Percentiles rank a stretch among this genome's conserved stretches.
Conservation (phyloP, 2,888 invertebrate genomes). For the Pseudococcus jackbeardsleyi region DNA sequence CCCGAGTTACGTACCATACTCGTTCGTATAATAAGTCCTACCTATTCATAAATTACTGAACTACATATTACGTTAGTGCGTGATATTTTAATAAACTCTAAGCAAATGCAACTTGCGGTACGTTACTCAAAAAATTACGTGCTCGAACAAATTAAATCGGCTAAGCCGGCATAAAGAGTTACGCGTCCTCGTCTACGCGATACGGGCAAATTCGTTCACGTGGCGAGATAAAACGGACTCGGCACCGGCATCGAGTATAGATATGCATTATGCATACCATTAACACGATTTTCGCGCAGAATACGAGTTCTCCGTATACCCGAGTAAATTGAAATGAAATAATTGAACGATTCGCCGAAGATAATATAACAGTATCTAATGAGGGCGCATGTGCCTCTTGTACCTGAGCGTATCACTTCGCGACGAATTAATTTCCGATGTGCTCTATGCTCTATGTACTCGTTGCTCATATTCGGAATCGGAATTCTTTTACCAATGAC, state of each 20-base stretch:
- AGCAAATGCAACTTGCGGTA: not conserved
- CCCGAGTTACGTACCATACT: not conserved
- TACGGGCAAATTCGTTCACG: constrained; percentile 21
- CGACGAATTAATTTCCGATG: constrained; percentile 16
- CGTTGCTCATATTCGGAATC: constrained; percentile 10
- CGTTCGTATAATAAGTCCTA: not conserved
- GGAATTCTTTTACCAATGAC: not conserved
- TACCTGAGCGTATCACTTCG: constrained; percentile 5
- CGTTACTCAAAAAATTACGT: constrained; percentile 20
- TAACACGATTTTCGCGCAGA: constrained; percentile 8
- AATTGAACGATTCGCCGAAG: constrained; percentile 13
- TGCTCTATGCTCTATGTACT: constrained; percentile 20
- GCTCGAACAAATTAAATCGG: constrained; percentile 9
- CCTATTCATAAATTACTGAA: not conserved
- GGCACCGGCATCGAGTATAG: not conserved
- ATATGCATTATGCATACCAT: constrained; percentile 40
- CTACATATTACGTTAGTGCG: constrained; percentile 6
- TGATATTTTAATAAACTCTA: constrained; percentile 10
- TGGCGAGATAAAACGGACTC: not conserved
- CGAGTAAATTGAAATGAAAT: constrained; percentile 37
- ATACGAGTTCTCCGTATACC: not conserved
- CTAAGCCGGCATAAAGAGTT: constrained; percentile 2
- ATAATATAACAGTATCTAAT: constrained; percentile 24
- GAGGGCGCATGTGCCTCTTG: constrained; percentile 30
- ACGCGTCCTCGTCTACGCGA: constrained; percentile 15